Conservation (phyloP, 2,797 vertebrate genomes). For the Peromyscus attwateri region DNA sequence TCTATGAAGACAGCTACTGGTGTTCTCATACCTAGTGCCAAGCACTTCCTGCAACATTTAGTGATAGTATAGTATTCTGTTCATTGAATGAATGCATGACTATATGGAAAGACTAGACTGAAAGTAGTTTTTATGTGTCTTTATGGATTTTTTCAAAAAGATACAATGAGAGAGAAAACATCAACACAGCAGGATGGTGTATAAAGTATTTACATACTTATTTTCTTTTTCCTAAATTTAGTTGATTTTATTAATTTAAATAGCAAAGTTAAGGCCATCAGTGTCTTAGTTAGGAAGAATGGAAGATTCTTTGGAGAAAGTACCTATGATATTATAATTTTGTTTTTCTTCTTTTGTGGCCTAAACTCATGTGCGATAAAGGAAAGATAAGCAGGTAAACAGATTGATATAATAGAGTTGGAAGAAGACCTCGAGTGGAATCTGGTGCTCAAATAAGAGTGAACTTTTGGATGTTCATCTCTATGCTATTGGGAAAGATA, state of each 20-base stretch:
- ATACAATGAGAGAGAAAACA: background rate
- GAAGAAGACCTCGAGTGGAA: background rate
- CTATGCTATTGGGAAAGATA: background rate
- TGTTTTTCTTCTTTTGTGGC: background rate
- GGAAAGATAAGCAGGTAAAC: background rate
- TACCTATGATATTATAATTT: background rate
- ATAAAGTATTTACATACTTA: background rate
- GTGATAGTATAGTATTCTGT: background rate
- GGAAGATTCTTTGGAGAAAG: background rate
- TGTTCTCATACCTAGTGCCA: background rate
- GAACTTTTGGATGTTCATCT: background rate
- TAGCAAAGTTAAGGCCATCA: background rate
- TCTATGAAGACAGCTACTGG: background rate
- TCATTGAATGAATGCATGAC: background rate
- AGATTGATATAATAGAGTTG: background rate
- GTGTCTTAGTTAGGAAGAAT: background rate
- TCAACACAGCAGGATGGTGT: background rate
- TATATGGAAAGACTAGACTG: background rate
- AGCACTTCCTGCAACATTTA: background rate
- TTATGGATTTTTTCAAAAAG: background rate
- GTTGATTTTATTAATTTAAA: background rate
- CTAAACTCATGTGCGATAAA: background rate
- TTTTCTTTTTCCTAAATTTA: slow-evolving; percentile 3
- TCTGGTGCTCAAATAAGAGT: background rate
- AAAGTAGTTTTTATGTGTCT: slow-evolving; percentile 33